Percentiles rank a stretch among this genome's conserved stretches.
These are phyloP conservation scores for Dipodomys stephensi DNA, from an alignment of 2,113 vertebrate genomes.

Conservation along the genomic window DNA sequence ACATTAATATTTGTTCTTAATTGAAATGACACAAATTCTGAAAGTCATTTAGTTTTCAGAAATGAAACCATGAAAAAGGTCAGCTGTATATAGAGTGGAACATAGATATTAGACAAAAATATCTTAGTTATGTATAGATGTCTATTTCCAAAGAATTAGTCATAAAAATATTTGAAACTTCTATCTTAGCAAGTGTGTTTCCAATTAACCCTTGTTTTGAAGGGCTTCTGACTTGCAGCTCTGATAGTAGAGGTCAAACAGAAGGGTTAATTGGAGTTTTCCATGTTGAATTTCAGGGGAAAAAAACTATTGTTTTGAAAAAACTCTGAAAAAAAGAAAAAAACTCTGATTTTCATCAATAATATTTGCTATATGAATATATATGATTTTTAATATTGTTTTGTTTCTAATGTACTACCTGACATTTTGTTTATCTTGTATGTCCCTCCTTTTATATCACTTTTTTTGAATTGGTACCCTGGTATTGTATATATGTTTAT, in stretches of 20 bases:
- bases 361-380: no score
- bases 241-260: constrained; percentile 74
- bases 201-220: constrained; percentile 77
- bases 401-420: no score
- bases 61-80: constrained; percentile 9
- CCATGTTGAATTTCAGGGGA: constrained; percentile 71
- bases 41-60: constrained; percentile 16
- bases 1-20: constrained; percentile 45
- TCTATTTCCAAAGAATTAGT: constrained; percentile 44
- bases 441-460: no score
- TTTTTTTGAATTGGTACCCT: no score
- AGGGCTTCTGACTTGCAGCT: constrained; percentile 67
- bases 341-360: constrained; percentile 47
- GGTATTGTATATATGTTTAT: no score
- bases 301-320: constrained; percentile 64
- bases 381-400: no score
- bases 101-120: constrained; percentile 39
- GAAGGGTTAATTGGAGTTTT: constrained; percentile 79
- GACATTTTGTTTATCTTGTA: no score
- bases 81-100: constrained; percentile 37
- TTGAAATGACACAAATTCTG: constrained; percentile 39
- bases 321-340: constrained; percentile 68
- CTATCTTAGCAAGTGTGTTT: constrained; percentile 52
- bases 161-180: constrained; percentile 60
- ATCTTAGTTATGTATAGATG: background rate